Conservation (phyloP, 2,113 vertebrate species). For the Pycnonotus jocosus region DNA sequence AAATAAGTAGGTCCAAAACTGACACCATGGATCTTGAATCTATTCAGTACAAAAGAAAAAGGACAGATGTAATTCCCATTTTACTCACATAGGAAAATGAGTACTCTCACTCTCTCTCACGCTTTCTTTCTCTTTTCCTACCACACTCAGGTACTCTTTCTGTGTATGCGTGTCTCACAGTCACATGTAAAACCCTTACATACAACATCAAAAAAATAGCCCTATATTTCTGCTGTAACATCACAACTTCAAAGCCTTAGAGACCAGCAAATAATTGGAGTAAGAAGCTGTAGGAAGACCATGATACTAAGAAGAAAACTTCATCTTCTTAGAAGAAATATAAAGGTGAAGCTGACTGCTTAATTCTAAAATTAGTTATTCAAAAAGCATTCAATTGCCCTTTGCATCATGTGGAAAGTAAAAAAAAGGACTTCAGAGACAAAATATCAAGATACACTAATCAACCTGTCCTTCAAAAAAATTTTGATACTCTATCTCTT, state of each 20-base stretch:
- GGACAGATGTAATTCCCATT: neutral
- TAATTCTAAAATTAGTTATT: neutral
- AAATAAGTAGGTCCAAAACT: neutral
- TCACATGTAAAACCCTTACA: neutral
- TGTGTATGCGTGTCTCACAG: neutral
- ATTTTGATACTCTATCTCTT: neutral
- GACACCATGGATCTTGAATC: neutral
- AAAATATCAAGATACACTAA: neutral
- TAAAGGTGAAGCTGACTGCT: neutral
- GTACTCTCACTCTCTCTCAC: neutral
- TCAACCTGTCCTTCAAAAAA: neutral
- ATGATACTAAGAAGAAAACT: neutral
- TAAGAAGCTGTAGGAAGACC: neutral
- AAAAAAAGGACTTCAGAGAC: neutral
- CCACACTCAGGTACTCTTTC: fast-evolving
- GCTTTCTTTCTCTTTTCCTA: neutral
- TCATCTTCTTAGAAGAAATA: neutral
- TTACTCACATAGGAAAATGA: neutral
- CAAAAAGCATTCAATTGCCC: neutral
- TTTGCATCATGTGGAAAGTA: neutral
- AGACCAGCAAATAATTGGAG: neutral
- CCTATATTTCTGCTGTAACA: neutral
- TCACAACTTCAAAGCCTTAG: neutral
- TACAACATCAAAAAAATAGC: neutral
- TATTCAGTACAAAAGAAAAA: neutral